Percentiles rank a stretch among this genome's conserved stretches.
Conservation (phyloP, 2,888 invertebrate genomes). For the Lepidonotus clava region DNA sequence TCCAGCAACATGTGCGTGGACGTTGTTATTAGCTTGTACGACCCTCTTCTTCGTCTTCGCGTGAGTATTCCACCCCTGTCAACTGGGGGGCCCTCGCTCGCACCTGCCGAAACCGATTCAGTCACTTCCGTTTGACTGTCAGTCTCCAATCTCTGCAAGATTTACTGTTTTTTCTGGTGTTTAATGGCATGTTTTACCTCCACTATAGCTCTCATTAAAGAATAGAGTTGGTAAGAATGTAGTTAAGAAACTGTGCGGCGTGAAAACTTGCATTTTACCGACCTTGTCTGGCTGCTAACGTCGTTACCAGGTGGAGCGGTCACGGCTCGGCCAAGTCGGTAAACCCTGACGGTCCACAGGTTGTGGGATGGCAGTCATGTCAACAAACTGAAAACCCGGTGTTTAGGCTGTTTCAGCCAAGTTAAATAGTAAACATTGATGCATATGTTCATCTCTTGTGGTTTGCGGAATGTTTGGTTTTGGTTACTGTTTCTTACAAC, state of each 20-base stretch:
- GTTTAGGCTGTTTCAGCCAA: no score
- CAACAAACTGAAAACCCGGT: no score
- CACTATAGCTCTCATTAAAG: not conserved
- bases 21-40: slow-evolving; percentile 94
- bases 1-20: slow-evolving; percentile 99
- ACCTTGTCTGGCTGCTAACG: not conserved
- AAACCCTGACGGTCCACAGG: no score
- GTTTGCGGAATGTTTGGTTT: no score
- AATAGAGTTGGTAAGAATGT: not conserved
- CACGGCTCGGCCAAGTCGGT: not conserved
- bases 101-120: slow-evolving; percentile 25
- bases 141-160: not conserved
- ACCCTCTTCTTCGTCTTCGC: slow-evolving; percentile 97
- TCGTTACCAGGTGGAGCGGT: not conserved
- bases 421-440: no score
- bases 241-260: not conserved
- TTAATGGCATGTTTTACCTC: not conserved
- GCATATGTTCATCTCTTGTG: no score
- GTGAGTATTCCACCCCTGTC: slow-evolving; percentile 86
- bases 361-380: no score
- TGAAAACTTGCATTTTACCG: not conserved
- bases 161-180: slow-evolving; percentile 39
- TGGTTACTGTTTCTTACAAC: no score
- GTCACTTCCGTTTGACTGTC: slow-evolving; percentile 50
- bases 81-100: not conserved